Base-by-base conservation (phyloP, 2,797 vertebrate genomes). In the Meda fulgida region DNA sequence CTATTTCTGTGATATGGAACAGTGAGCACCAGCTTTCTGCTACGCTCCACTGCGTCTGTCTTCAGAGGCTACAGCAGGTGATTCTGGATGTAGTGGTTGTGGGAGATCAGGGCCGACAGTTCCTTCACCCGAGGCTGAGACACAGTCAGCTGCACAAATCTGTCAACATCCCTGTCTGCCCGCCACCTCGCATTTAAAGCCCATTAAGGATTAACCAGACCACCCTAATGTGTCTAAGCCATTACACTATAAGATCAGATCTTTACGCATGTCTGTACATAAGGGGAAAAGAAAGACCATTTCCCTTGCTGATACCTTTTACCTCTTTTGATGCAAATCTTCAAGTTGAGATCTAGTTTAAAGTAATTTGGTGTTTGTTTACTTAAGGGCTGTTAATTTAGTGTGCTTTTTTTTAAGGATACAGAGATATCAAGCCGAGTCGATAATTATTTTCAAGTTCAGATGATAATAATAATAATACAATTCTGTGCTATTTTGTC, bases 91-190 rank as follows among this genome's bases (percentile, higher is more conserved):
- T n/a, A 16, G 19, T 26, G 66, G 26, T 21, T 55, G 38, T 46
- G 40, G 53, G 79, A 73, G 31, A 81, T 79, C 55, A 71, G 26
- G 43, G 43, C 34, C 21, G 21, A n/a, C 58, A 72, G 70, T 78
- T 38, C 43, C 43, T 3, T 67, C 7, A 46, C 55, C 70, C 48
- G 66, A 29, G 80, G 48, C 60, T 78, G n/a, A 69, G 75, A 19
- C 23, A 5, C 83, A 88, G 86, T 87, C 83, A 48, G 58, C 69
- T 83, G 51, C 36, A 46, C 21, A 79, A 31, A 83, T 84, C 73
- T 78, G 84, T 86, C 78, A 75, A 29, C 81, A 70, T 58, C n/a
- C 5, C 67, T 55, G 80, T 77, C 78, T 87, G 65, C 70, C 72
- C 78, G 36, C 26, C 36, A 23, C 55, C 34, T 78, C 69, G 53